A percentile compares a stretch with the other conserved stretches of the same genome.
These are phyloP conservation scores for Drymodes brunneopygia DNA, from an alignment of 2,113 vertebrate genomes.

Conservation along the genomic window DNA sequence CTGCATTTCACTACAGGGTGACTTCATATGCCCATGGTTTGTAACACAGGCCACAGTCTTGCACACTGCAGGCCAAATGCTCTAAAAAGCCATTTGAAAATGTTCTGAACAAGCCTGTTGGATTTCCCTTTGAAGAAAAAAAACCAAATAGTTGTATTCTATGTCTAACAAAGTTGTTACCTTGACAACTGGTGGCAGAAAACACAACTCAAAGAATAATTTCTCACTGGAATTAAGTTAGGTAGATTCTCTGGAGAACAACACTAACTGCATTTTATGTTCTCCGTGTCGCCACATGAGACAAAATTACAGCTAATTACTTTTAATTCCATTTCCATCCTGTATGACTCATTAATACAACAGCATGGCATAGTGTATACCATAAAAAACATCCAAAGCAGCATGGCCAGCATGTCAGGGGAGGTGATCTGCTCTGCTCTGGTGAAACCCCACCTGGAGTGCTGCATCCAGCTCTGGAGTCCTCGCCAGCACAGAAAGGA, in stretches of 20 bases:
- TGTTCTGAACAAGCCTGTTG: background rate
- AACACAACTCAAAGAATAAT: background rate
- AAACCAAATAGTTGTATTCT: background rate
- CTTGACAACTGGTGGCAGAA: background rate
- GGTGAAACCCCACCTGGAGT: background rate
- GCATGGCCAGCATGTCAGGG: background rate
- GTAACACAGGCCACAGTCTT: background rate
- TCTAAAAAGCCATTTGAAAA: background rate
- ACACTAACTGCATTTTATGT: background rate
- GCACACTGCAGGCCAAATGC: background rate
- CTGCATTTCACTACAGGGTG: background rate
- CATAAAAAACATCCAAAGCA: background rate
- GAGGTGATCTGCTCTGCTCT: background rate
- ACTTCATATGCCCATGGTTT: background rate
- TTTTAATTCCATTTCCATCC: constrained; percentile 41
- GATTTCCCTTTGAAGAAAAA: background rate
- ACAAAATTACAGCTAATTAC: constrained; percentile 34
- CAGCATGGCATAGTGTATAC: background rate
- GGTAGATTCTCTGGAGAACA: constrained; percentile 6
- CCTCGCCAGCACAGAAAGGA: background rate
- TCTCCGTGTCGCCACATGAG: background rate
- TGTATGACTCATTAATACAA: constrained; percentile 41
- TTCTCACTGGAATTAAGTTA: constrained; percentile 23
- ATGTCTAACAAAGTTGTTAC: background rate
- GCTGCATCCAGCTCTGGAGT: background rate